phyloP scores from a whole-genome alignment of 2,797 vertebrate genomes.

The Arctocebus calabarensis region DNA sequence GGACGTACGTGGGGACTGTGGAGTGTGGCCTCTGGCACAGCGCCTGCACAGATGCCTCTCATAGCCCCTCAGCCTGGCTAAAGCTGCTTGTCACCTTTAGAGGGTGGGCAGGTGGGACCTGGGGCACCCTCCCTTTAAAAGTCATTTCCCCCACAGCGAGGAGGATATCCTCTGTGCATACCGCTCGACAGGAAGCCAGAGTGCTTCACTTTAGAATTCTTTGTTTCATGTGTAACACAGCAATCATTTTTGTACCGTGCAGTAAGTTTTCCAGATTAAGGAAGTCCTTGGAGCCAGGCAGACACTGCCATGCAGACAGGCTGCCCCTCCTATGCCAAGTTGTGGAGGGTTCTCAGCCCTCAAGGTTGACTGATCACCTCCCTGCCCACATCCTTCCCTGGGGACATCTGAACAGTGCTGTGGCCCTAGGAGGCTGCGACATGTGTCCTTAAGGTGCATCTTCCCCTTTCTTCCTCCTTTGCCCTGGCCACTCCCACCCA shows the following conservation, averaged over 20 bases:
- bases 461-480: background rate
- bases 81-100: background rate
- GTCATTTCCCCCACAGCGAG: background rate
- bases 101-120: background rate
- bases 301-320: background rate
- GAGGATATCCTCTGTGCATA: background rate
- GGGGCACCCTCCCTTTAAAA: background rate
- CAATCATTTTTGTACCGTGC: background rate
- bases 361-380: too few relatives aligned
- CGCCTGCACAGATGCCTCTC: background rate
- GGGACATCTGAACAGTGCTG: background rate
- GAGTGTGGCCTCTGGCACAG: background rate
- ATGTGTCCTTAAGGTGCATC: rapidly evolving
- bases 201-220: background rate
- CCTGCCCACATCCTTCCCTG: background rate
- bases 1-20: background rate
- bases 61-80: background rate
- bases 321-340: too few relatives aligned
- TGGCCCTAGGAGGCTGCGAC: background rate
- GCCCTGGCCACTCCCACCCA: rapidly evolving
- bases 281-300: background rate
- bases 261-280: background rate
- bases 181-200: background rate
- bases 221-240: background rate
- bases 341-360: background rate